Evolutionary conservation across 2,888 invertebrate genomes (phyloP), one percentile per base, ranked within the genome.

Genomic region (Pristionchus entomophagus): DNA sequence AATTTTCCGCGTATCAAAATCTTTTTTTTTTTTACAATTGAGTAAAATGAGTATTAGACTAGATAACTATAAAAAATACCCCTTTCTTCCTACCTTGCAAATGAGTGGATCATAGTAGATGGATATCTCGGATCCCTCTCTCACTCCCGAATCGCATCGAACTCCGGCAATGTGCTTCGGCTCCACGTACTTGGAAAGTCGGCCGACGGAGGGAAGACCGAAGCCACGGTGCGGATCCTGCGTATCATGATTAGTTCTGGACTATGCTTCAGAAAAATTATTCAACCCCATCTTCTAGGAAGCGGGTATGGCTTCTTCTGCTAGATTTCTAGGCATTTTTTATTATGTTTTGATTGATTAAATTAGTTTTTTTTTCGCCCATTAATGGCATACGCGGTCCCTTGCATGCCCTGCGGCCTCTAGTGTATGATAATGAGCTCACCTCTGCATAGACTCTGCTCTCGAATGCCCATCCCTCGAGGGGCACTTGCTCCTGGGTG

Each of bases 51-150:
- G n/a, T n/a, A n/a, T n/a, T n/a, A n/a, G n/a, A n/a, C n/a, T n/a
- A n/a, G n/a, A n/a, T n/a, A n/a, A n/a, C n/a, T n/a, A n/a, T n/a
- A n/a, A n/a, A n/a, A n/a, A n/a, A n/a, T n/a, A n/a, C n/a, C 32
- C 41, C 29, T 6, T 19, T 19, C 35, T 51, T 41, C 19, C 77
- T 65, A 95, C 94, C 94, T 96, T 96, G 92, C 96, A 95, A 89
- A 96, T 96, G 95, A 96, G 95, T 1, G 96, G 95, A 93, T 96
- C 96, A 93, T 96, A 96, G 93, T 95, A 96, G 88, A 96, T 95
- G 90, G 95, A 95, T 90, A 96, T 96, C 93, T 96, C 95, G 89
- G 95, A 95, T 14, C 96, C 96, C 93, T 96, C 96, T 89, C 95
- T 94, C 80, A 96, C 95, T 59, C 96, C 96, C 93, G 95, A 95